Base-by-base conservation (phyloP, 2,888 invertebrate genomes). In the Acleris laterana region DNA sequence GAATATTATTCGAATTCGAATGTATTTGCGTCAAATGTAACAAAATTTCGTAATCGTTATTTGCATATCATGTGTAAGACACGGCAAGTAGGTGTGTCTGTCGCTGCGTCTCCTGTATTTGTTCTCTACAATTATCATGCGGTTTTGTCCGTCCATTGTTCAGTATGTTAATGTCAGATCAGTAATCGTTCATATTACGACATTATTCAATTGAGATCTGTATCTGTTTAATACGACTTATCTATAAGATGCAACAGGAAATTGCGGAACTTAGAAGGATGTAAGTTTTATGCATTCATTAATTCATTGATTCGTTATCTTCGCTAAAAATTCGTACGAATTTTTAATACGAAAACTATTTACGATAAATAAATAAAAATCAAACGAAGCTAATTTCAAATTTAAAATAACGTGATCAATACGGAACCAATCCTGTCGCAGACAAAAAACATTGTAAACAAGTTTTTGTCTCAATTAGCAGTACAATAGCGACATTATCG, bases 161-260 rank as follows among this genome's bases (percentile, higher is more conserved):
- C 73, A 68, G 70, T 71, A 74, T 71, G 76, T 71, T 72, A 73
- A 74, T 74, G 73, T 72, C 73, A 61, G 69, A 75, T 75, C 72
- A 74, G 68, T 75, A 72, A 62, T 70, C 72, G 72, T 71, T 75
- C 68, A 57, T 72, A 76, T 81, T 81, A 69, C 71, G 68, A 70
- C 71, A 70, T 58, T 63, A 60, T 60, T 68, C 70, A 70, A 72
- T 69, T 70, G 74, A 79, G 79, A 81, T 81, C 69, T 66, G 71
- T 76, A 79, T 79, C 78, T 72, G 63, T 57, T 72, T 68, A 69
- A 71, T 72, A 70, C 71, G 69, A 60, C 44, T 44, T 66, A 66
- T 60, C 59, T 64, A 52, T 65, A 68, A 80, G 38, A 83, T 82
- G 84, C 75, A 78, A 69, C 72, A 83, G 87, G 87, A 85, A 80